These are phyloP conservation scores for Orcinus orca DNA, from an alignment of 2,113 vertebrate genomes.

Conservation along the genomic window DNA sequence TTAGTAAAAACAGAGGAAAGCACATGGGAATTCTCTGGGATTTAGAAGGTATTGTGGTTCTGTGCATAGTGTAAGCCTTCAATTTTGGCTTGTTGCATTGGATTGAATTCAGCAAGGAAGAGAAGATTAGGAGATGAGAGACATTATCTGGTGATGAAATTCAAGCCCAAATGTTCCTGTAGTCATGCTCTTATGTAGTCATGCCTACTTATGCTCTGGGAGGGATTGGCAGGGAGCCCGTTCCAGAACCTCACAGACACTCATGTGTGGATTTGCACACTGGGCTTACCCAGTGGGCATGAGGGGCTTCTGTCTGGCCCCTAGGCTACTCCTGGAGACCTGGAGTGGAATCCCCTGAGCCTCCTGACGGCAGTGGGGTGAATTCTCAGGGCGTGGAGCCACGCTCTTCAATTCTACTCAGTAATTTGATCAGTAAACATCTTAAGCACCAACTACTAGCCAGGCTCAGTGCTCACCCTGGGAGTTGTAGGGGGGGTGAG, in stretches of 20 bases:
- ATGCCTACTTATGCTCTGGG: neutral
- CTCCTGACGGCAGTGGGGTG: accelerated
- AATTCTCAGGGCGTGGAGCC: neutral
- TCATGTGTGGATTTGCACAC: neutral
- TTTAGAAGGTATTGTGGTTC: neutral
- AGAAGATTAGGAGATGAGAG: slow-evolving; percentile 26
- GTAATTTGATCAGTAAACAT: neutral
- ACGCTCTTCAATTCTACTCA: neutral
- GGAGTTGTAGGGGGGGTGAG: neutral
- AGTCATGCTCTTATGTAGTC: too few relatives aligned
- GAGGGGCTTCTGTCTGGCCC: too few relatives aligned
- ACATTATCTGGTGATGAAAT: neutral
- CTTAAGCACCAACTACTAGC: neutral
- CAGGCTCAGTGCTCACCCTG: neutral
- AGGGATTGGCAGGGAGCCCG: neutral
- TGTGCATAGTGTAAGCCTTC: neutral
- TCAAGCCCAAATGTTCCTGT: neutral
- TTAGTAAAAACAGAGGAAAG: neutral
- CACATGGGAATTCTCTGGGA: neutral
- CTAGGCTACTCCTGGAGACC: neutral
- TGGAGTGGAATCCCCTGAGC: neutral
- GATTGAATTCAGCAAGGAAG: slow-evolving; percentile 26
- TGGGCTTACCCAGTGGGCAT: neutral
- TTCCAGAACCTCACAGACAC: neutral
- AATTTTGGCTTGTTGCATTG: neutral